Conservation (phyloP, 2,113 vertebrate genomes). For the Lichenostomus cassidix region DNA sequence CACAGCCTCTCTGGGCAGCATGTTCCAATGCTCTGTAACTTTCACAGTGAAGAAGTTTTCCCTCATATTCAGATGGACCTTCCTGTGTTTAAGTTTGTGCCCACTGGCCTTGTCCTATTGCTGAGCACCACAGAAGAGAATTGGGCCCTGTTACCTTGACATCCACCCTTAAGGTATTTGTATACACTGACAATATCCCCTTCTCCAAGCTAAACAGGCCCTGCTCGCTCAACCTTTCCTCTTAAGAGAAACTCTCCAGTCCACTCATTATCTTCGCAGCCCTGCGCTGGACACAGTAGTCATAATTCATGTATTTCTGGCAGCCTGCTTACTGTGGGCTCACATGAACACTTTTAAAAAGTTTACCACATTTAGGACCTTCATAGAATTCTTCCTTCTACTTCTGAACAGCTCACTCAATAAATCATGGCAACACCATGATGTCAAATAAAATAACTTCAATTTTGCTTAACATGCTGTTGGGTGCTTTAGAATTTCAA, state of each 20-base stretch:
- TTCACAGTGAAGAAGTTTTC: neutral
- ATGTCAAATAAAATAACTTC: neutral
- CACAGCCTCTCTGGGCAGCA: neutral
- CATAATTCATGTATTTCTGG: neutral
- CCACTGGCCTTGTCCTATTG: rapidly evolving
- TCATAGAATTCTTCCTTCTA: neutral
- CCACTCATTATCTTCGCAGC: rapidly evolving
- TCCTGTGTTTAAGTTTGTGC: neutral
- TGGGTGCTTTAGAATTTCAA: neutral
- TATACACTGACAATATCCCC: neutral
- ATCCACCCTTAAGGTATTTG: neutral
- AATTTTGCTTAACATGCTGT: neutral
- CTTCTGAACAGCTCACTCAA: neutral
- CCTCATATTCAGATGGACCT: neutral
- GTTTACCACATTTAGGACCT: neutral
- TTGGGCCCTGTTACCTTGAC: rapidly evolving
- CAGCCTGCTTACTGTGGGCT: neutral
- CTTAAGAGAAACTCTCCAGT: neutral
- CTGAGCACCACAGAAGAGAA: neutral
- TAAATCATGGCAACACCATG: neutral
- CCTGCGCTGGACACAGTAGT: neutral
- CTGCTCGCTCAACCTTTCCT: neutral
- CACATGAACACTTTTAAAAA: neutral
- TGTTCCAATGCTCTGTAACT: neutral
- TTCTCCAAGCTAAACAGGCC: neutral